Evolutionary conservation across 2,888 invertebrate species (phyloP).

Genomic region (Mamestra brassicae): DNA sequence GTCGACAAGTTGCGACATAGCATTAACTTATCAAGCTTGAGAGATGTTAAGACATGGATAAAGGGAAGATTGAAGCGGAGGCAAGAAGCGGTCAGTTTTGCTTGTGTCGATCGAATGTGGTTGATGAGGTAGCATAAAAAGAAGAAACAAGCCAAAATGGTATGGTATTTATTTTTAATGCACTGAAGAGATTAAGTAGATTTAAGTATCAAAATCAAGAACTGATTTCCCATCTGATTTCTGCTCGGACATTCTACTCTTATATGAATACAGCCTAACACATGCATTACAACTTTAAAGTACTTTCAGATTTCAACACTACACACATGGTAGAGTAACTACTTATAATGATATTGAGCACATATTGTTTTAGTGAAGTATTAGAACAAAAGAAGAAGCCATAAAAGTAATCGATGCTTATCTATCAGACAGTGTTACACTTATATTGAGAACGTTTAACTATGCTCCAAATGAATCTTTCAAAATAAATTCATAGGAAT

Average conservation of each 20-base stretch:
- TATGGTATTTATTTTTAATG: conserved; percentile 1
- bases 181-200: not conserved
- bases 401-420: conserved; percentile 19
- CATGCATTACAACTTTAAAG: conserved; percentile 29
- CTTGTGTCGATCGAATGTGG: conserved; percentile 6
- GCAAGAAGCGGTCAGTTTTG: conserved; percentile 14
- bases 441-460: conserved; percentile 28
- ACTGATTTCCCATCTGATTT: not conserved
- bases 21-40: conserved; percentile 46
- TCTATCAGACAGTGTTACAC: conserved; percentile 35
- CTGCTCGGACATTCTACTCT: not conserved
- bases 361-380: conserved; percentile 43
- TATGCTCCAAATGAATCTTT: conserved; percentile 15
- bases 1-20: conserved; percentile 69
- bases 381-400: conserved; percentile 23
- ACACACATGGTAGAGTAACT: conserved; percentile 29
- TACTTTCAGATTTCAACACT: conserved; percentile 51
- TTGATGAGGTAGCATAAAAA: not conserved
- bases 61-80: conserved; percentile 9
- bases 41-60: conserved; percentile 38
- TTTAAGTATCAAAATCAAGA: conserved; percentile 9
- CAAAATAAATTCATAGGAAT: not conserved
- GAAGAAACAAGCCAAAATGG: not conserved
- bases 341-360: conserved; percentile 29
- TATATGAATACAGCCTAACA: conserved; percentile 19